Percentiles rank a stretch among this genome's conserved stretches.
Conservation (phyloP, 2,888 invertebrate genomes). For the Prosopocoilus inquinatus region DNA sequence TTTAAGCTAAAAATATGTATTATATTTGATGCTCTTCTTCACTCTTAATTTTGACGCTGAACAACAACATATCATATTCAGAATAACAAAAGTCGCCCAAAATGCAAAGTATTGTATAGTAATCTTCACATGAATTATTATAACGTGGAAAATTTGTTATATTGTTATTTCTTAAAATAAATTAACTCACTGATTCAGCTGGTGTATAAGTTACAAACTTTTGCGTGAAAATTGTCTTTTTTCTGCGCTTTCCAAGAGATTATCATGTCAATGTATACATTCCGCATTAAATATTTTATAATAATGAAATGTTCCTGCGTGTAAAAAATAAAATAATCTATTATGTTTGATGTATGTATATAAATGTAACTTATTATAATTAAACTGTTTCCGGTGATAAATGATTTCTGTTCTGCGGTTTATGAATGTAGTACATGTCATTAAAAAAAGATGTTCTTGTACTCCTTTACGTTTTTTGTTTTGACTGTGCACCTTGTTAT, state of each 20-base stretch:
- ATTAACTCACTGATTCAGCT: constrained; percentile 15
- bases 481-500: constrained; percentile 10
- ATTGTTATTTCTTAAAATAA: too few relatives aligned
- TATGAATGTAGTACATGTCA: constrained; percentile 14
- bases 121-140: too few relatives aligned
- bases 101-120: too few relatives aligned
- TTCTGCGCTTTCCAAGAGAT: constrained; percentile 13
- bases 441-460: constrained; percentile 9
- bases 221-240: constrained; percentile 15
- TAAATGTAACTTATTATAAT: constrained; percentile 29
- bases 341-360: constrained; percentile 17
- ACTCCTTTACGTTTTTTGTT: neutral
- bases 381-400: constrained; percentile 16
- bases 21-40: too few relatives aligned
- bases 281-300: constrained; percentile 44
- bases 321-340: constrained; percentile 33
- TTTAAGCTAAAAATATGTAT: too few relatives aligned
- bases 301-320: constrained; percentile 45
- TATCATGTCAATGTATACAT: constrained; percentile 32
- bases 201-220: constrained; percentile 20
- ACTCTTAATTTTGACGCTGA: too few relatives aligned
- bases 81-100: too few relatives aligned
- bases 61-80: too few relatives aligned
- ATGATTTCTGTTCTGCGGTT: constrained; percentile 15
- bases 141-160: too few relatives aligned